Base-by-base conservation (phyloP, 2,888 invertebrate species). In the Idaea dimidiata region DNA sequence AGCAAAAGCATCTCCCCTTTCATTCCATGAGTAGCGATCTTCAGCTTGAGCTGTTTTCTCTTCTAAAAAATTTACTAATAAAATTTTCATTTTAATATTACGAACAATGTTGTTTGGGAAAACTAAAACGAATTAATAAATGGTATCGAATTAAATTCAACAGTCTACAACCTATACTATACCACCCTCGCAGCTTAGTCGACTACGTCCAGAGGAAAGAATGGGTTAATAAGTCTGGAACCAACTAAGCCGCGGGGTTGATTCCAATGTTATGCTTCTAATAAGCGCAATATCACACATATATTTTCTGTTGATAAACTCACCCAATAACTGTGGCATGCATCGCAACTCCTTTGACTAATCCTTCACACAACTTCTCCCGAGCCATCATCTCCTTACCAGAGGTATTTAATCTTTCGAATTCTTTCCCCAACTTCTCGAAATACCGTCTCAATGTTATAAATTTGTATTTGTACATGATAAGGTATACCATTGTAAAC, bases 381-480 rank as follows among this genome's bases (percentile, higher is more conserved):
- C 78, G 72, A 3, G 88, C 88, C 17, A 68, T 59, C 55, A 70
- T 72, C 16, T 68, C 56, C 58, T 83, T 68, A 17, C 80, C 80
- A 16, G 64, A 57, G 16, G 71, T 60, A 56, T 76, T 77, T n/a
- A 83, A 72, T 55, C 61, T 72, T 58, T 79, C 74, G 62, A 86
- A 82, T 33, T 88, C 81, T 1, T 72, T 67, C 59, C 77, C 75
- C 56, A 91, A 66, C 7, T 75, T 77, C 66, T 86, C 86, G 18
- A 91, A 89, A 67, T 89, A 91, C 54, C 80, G 69, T 65, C 82
- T 79, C 43, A 92, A 64, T 0, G 89, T 85, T n/a, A 89, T 86
- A 55, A 90, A 86, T 69, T 92, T 92, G 65, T 89, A 89, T 65
- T 89, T 89, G 62, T 82, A 87, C 73, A 89, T 86, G 8, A 91